Conservation (phyloP, 2,797 vertebrate genomes). For the Gobio occitaniae region DNA sequence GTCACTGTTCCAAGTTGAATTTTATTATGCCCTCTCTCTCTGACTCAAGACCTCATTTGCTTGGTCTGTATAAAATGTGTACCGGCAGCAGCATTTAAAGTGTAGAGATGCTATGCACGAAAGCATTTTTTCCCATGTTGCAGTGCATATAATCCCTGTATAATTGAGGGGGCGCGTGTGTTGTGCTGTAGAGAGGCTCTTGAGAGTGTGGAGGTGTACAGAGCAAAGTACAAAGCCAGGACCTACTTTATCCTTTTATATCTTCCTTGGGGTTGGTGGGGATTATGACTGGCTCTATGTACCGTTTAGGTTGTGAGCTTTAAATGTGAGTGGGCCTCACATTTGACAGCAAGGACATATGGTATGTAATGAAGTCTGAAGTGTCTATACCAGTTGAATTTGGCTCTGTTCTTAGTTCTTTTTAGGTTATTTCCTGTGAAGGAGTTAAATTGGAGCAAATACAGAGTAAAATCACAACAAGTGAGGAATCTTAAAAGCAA, state of each 20-base stretch:
- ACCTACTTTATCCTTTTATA: slow-evolving; percentile 40
- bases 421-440: background rate
- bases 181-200: slow-evolving; percentile 28
- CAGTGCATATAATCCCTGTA: slow-evolving; percentile 38
- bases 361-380: background rate
- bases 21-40: slow-evolving; percentile 14
- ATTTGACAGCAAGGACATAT: background rate
- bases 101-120: background rate
- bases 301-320: background rate
- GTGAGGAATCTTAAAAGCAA: background rate
- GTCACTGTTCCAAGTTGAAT: slow-evolving; percentile 14
- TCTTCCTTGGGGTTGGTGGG: slow-evolving; percentile 41
- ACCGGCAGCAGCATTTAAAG: slow-evolving; percentile 17
- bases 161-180: slow-evolving; percentile 41
- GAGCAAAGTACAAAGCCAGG: slow-evolving; percentile 29
- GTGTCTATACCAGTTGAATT: background rate
- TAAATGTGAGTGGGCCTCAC: slow-evolving; percentile 16
- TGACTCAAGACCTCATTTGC: slow-evolving; percentile 12
- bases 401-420: background rate
- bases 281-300: slow-evolving; percentile 44
- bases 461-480: background rate
- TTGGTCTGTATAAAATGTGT: background rate
- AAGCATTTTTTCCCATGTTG: slow-evolving; percentile 1
- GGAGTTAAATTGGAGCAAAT: background rate
- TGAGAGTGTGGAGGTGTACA: slow-evolving; percentile 45